Evolutionary conservation across 2,797 vertebrate genomes (phyloP).

Genomic region (Rousettus madagascariensis): DNA sequence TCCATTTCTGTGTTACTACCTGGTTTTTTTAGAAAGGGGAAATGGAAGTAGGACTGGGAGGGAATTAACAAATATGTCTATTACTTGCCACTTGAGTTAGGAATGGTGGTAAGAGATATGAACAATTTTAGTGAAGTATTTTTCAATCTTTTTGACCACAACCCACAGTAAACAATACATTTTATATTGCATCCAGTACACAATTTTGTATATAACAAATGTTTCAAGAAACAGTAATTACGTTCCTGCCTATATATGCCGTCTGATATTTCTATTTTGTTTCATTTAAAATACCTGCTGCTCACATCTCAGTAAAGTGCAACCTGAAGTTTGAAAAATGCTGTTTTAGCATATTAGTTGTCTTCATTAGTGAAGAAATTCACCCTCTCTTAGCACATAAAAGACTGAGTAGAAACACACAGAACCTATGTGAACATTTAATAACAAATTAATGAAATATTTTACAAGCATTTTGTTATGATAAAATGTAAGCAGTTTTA

Average conservation of each 20-base stretch:
- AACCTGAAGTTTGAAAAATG: constrained; percentile 15
- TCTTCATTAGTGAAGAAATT: not conserved
- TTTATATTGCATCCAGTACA: not conserved
- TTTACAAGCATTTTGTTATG: constrained; percentile 21
- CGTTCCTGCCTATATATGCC: not conserved
- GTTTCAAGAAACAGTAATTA: not conserved
- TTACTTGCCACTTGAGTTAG: constrained; percentile 10
- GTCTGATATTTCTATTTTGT: not conserved
- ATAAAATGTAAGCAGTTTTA: constrained; percentile 44
- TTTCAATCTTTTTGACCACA: not conserved
- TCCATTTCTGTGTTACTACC: not conserved
- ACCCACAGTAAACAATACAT: not conserved
- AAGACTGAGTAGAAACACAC: not conserved
- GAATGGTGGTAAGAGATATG: not conserved
- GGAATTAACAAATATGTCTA: not conserved
- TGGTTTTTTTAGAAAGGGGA: not conserved
- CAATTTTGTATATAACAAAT: not conserved
- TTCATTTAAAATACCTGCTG: constrained; percentile 49
- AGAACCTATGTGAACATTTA: not conserved
- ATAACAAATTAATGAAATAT: constrained; percentile 33
- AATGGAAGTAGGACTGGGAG: not conserved
- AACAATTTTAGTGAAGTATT: not conserved
- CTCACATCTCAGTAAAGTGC: not conserved
- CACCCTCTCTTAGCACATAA: not conserved
- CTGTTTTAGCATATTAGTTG: not conserved